phyloP scores from a whole-genome alignment of 1,140 invertebrate species.

The Trachelipus rathkii region DNA sequence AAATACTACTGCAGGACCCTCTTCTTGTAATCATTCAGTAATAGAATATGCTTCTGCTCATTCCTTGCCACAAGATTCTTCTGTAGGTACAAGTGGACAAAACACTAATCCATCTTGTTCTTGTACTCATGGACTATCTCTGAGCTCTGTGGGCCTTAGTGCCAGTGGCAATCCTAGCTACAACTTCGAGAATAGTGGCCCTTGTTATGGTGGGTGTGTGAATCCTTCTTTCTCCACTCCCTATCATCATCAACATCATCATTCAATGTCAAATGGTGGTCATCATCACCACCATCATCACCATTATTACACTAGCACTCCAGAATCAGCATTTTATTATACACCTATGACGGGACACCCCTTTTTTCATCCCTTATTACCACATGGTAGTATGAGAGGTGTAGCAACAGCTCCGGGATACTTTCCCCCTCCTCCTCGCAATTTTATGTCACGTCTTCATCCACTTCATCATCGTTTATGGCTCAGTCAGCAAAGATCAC shows the following conservation, averaged over 20 bases:
- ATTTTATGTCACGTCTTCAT: slow-evolving; percentile 35
- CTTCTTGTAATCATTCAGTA: background rate
- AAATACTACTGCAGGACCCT: slow-evolving; percentile 16
- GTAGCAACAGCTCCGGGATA: slow-evolving; percentile 37
- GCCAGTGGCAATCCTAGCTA: slow-evolving; percentile 24
- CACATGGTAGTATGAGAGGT: slow-evolving; percentile 27
- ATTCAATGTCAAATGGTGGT: slow-evolving; percentile 36
- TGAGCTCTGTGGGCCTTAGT: slow-evolving; percentile 30
- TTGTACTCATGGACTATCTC: slow-evolving; percentile 28
- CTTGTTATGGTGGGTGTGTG: slow-evolving; percentile 38
- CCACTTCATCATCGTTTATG: slow-evolving; percentile 39
- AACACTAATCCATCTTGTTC: slow-evolving; percentile 4
- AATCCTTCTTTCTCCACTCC: slow-evolving; percentile 30
- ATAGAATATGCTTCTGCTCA: background rate
- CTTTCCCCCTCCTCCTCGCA: slow-evolving; percentile 28
- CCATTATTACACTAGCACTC: slow-evolving; percentile 28
- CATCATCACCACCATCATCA: slow-evolving; percentile 45
- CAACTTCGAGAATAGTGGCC: slow-evolving; percentile 29
- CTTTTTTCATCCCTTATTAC: slow-evolving; percentile 32
- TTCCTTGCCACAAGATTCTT: background rate
- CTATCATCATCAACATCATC: slow-evolving; percentile 36
- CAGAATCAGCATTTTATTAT: slow-evolving; percentile 30
- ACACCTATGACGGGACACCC: slow-evolving; percentile 32
- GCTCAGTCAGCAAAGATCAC: slow-evolving; percentile 38
- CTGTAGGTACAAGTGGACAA: slow-evolving; percentile 1